phyloP scores from a whole-genome alignment of 2,888 invertebrate genomes.

The Harmothoe impar region DNA sequence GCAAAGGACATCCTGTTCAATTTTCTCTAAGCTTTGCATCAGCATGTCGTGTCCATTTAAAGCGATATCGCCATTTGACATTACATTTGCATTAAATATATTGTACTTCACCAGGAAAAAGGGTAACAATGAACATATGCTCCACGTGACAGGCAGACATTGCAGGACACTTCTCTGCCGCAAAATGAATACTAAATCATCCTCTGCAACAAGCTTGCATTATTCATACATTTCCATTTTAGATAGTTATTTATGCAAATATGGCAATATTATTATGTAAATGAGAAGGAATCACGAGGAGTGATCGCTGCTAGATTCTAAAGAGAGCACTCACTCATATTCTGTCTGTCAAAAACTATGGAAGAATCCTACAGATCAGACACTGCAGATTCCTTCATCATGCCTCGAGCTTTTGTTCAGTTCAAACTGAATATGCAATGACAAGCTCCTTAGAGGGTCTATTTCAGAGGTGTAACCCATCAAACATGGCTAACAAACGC shows the following conservation, averaged over 20 bases:
- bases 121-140: too few species aligned
- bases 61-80: too few species aligned
- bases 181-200: too few species aligned
- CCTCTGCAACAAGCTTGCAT: too few species aligned
- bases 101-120: too few species aligned
- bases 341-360: background rate
- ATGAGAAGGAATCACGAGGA: slow-evolving; percentile 9
- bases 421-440: slow-evolving; percentile 12
- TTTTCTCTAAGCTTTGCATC: too few species aligned
- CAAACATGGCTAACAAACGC: background rate
- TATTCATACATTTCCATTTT: too few species aligned
- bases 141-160: too few species aligned
- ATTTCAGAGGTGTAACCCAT: background rate
- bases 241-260: slow-evolving; percentile 22
- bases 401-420: background rate
- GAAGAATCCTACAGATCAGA: background rate
- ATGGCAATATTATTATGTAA: background rate
- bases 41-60: too few species aligned
- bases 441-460: background rate
- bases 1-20: too few species aligned
- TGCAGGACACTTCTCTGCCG: too few species aligned
- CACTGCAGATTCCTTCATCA: background rate
- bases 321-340: background rate
- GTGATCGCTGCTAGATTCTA: background rate
- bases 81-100: too few species aligned